These are phyloP conservation scores for Microctenopoma steveboyesi DNA, from an alignment of 2,797 vertebrate species.

Conservation along the genomic window DNA sequence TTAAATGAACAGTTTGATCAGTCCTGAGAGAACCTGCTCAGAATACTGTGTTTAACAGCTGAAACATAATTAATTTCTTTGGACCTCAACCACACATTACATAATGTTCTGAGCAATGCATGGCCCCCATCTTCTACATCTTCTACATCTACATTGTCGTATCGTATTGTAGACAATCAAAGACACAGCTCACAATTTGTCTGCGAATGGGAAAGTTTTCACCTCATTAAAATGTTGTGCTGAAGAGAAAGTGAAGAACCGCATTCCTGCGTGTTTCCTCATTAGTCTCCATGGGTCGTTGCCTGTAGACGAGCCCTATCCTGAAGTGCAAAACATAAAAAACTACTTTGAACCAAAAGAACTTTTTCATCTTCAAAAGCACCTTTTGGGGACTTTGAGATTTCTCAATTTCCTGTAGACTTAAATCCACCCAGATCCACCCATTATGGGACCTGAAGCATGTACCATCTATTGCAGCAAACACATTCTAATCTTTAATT, in stretches of 20 bases:
- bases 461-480: neutral
- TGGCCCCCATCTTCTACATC: too few species aligned
- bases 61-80: too few species aligned
- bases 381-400: conserved; percentile 4
- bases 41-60: too few species aligned
- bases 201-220: neutral
- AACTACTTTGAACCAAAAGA: conserved; percentile 22
- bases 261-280: neutral
- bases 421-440: neutral
- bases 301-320: conserved; percentile 5
- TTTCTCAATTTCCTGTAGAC: conserved; percentile 6
- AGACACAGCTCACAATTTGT: neutral
- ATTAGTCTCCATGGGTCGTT: conserved; percentile 19
- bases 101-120: too few species aligned
- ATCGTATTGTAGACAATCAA: neutral
- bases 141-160: neutral
- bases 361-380: conserved; percentile 28
- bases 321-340: conserved; percentile 14
- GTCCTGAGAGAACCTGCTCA: neutral
- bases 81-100: too few species aligned
- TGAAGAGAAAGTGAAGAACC: neutral
- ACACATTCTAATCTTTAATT: neutral
- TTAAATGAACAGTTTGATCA: conserved; percentile 15
- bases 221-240: neutral
- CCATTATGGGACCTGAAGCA: conserved; percentile 2